A percentile compares a stretch with the other conserved stretches of the same genome.
Conservation (phyloP, 2,888 invertebrate genomes). For the Villa cingulata region DNA sequence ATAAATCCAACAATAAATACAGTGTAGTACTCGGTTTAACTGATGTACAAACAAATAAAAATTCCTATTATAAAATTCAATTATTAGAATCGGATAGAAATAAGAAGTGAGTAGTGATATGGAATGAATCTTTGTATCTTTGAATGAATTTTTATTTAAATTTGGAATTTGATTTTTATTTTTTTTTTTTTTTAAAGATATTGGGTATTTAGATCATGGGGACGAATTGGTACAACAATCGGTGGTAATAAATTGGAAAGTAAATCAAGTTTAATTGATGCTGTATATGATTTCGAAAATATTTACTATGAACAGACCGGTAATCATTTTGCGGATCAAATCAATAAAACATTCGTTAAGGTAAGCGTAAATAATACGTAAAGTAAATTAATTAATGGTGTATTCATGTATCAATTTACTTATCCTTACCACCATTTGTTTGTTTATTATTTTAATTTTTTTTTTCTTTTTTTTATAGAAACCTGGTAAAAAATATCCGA, state of each 20-base stretch:
- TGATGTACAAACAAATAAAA: conserved; percentile 74
- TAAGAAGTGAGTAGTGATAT: conserved; percentile 37
- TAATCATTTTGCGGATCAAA: conserved; percentile 58
- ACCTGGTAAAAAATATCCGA: conserved; percentile 50
- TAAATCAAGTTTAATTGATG: conserved; percentile 39
- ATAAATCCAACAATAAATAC: conserved; percentile 46
- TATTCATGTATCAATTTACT: too few species aligned
- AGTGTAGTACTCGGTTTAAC: conserved; percentile 71
- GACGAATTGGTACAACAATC: conserved; percentile 88
- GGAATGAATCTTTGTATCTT: not conserved
- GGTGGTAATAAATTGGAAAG: conserved; percentile 56
- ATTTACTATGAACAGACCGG: conserved; percentile 68
- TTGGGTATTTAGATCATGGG: conserved; percentile 88
- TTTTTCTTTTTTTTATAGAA: conserved; percentile 28
- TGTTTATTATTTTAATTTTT: too few species aligned
- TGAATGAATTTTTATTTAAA: not conserved
- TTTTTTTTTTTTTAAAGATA: conserved; percentile 35
- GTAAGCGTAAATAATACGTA: conserved; percentile 18
- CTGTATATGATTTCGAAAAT: conserved; percentile 46
- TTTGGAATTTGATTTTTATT: too few species aligned
- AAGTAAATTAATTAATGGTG: too few species aligned
- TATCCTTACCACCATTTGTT: too few species aligned
- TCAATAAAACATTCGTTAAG: conserved; percentile 55
- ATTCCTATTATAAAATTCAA: conserved; percentile 92
- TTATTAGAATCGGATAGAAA: conserved; percentile 60